phyloP scores from a whole-genome alignment of 2,113 vertebrate species.

The Chloroceryle aenea region DNA sequence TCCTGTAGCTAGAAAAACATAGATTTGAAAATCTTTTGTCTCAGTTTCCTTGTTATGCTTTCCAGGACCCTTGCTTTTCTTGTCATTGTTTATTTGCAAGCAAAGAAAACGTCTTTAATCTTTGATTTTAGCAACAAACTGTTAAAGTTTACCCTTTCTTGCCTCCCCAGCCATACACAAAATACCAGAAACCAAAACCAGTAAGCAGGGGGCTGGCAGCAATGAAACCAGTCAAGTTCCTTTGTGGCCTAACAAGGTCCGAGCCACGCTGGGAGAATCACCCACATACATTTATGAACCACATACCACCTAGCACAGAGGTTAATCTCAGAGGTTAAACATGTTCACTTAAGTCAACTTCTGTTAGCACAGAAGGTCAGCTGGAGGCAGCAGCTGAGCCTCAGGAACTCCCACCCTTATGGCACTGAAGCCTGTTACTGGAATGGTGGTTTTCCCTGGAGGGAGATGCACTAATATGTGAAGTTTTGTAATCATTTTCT shows the following conservation, averaged over 20 bases:
- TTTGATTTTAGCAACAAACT: neutral
- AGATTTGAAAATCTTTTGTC: neutral
- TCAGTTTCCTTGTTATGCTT: neutral
- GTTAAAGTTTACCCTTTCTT: neutral
- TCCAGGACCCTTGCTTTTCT: neutral
- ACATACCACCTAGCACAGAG: neutral
- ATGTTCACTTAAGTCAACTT: neutral
- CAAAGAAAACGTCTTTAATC: neutral
- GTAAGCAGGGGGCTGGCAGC: neutral
- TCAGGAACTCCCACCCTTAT: neutral
- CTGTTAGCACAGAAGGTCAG: neutral
- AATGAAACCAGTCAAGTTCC: neutral
- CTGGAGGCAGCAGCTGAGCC: neutral
- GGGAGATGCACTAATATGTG: neutral
- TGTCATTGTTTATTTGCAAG: neutral
- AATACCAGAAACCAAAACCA: neutral
- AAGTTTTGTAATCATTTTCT: neutral
- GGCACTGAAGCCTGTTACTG: neutral
- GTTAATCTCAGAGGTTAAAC: neutral
- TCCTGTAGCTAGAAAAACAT: neutral
- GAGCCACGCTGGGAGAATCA: neutral
- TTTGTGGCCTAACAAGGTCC: neutral
- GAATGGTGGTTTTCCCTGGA: neutral
- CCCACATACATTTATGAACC: neutral
- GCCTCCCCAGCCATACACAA: neutral